Evolutionary conservation across 1,140 invertebrate genomes (phyloP), one percentile per base, ranked within the genome.

Genomic region (Samia ricini): DNA sequence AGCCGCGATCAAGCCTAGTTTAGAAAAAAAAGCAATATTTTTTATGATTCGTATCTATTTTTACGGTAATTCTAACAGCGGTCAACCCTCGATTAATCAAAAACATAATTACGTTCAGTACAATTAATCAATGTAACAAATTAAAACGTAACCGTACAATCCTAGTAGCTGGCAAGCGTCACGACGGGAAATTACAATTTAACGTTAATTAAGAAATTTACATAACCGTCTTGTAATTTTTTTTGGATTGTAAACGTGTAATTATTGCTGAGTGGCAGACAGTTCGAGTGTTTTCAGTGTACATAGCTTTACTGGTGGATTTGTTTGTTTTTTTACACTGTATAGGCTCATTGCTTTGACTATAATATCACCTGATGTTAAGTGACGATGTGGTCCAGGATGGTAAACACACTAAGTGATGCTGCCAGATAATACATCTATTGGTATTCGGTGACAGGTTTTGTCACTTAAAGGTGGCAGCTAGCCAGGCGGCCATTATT

Each of bases 131-230:
- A 24, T 24, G 15, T 24, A 4, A 55, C 52, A 24, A 23, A 55
- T 55, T 55, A 55, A 55, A 24, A 55, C 22, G 24, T 42, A 42
- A 42, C 33, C 12, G 33, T 3, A 15, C 33, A 42, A 42, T 15
- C 33, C 33, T 42, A 42, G 33, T 15, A 15, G n/a, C 33, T 3
- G 4, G n/a, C 3, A 52, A 4, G 4, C 52, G 24, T 24, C 52
- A 23, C 50, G 50, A 51, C 8, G 52, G 52, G 52, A 55, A 55
- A 55, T 55, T 55, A 55, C 52, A 52, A 21, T 52, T 52, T 55
- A 12, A 24, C 22, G 33, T 55, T 55, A n/a, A 55, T 55, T 55
- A 55, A 55, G 52, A 24, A 55, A 55, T 55, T 55, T 24, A 21
- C 52, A 55, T 55, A 55, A 55, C 23, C 52, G 22, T 22, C 21